Percentiles rank a stretch among this genome's conserved stretches.
phyloP scores from a whole-genome alignment of 2,797 vertebrate species.

The Myotis myotis region DNA sequence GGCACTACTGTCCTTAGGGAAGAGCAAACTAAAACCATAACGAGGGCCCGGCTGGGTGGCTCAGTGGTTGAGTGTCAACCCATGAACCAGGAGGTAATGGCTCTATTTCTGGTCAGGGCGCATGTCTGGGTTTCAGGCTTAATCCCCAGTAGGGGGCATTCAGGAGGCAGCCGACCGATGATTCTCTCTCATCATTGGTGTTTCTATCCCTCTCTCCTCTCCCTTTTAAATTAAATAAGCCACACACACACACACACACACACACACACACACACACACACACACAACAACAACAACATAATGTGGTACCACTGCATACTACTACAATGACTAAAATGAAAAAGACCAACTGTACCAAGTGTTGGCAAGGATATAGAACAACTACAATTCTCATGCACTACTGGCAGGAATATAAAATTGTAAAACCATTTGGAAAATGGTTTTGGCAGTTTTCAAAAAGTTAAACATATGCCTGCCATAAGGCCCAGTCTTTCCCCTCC shows the following conservation, averaged over 20 bases:
- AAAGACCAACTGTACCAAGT: not conserved
- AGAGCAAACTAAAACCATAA: not conserved
- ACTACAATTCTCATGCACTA: not conserved
- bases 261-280: too few relatives aligned
- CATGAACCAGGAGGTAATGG: too few relatives aligned
- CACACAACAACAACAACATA: too few relatives aligned
- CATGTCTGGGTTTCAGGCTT: too few relatives aligned
- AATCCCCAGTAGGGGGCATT: too few relatives aligned
- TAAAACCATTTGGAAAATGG: not conserved
- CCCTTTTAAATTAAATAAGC: too few relatives aligned
- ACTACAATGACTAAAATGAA: not conserved
- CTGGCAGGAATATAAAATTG: not conserved
- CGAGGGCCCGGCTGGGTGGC: not conserved
- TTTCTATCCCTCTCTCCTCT: too few relatives aligned
- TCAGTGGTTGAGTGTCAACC: too few relatives aligned
- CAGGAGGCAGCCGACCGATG: too few relatives aligned
- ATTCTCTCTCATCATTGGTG: too few relatives aligned
- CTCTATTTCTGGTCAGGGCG: too few relatives aligned
- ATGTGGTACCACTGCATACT: not conserved
- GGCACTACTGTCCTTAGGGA: not conserved
- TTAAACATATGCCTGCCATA: not conserved
- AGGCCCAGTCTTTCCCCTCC: not conserved
- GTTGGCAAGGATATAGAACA: not conserved
- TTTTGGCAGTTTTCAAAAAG: not conserved
- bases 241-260: too few relatives aligned